Evolutionary conservation across 2,113 vertebrate species (phyloP).

Genomic region (Bubo scandiacus): DNA sequence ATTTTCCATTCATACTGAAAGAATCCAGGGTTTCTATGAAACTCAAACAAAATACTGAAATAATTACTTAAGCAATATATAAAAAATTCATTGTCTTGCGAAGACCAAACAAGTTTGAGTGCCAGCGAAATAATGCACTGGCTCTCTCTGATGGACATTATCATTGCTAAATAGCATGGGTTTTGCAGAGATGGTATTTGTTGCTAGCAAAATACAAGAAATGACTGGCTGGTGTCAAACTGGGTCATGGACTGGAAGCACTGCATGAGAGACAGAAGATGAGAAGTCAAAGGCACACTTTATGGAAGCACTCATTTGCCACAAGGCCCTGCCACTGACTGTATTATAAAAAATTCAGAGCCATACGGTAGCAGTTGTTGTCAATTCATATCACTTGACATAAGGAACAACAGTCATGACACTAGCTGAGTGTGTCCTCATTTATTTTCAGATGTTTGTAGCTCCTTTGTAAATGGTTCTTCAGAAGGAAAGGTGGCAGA

Average conservation of each 20-base stretch:
- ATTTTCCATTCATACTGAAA: constrained; percentile 1
- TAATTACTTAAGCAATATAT: neutral
- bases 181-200: neutral
- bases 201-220: neutral
- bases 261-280: neutral
- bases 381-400: neutral
- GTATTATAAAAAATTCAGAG: neutral
- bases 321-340: neutral
- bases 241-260: neutral
- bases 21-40: neutral
- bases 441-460: neutral
- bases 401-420: neutral
- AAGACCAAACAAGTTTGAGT: neutral
- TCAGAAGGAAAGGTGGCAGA: neutral
- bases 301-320: neutral
- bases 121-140: neutral
- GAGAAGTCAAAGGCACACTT: neutral
- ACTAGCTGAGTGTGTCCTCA: neutral
- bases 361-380: neutral
- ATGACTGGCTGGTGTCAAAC: neutral
- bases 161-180: neutral
- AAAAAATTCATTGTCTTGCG: neutral
- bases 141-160: neutral
- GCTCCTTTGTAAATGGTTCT: neutral
- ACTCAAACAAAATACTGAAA: neutral